phyloP scores from a whole-genome alignment of 2,113 vertebrate species.

The Natator depressus region DNA sequence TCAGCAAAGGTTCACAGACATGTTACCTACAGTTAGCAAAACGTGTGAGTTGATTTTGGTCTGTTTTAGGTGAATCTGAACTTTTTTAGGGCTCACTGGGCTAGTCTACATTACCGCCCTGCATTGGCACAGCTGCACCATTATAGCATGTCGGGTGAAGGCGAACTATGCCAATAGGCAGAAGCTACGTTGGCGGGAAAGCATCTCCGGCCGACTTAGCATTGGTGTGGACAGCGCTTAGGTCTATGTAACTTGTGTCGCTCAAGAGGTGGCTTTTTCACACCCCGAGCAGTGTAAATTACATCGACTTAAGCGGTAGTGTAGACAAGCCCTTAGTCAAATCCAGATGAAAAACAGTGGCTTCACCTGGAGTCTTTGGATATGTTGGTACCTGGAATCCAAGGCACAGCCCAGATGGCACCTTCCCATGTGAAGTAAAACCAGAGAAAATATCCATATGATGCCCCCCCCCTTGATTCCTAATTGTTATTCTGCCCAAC shows the following conservation, averaged over 20 bases:
- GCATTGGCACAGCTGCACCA: too few relatives aligned
- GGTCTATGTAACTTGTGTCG: too few relatives aligned
- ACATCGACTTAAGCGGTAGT: too few relatives aligned
- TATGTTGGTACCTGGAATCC: background rate
- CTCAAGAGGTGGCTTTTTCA: too few relatives aligned
- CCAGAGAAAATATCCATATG: background rate
- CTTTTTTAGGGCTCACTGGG: background rate
- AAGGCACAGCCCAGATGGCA: background rate
- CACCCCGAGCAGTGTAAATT: too few relatives aligned
- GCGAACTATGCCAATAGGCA: too few relatives aligned
- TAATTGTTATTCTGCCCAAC: fast-evolving
- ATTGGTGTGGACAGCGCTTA: too few relatives aligned
- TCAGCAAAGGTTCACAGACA: background rate
- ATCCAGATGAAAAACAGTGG: background rate
- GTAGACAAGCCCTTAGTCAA: background rate
- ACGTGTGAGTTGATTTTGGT: background rate
- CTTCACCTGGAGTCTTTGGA: background rate
- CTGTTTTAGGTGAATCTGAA: background rate
- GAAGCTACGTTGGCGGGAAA: too few relatives aligned
- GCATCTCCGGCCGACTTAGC: too few relatives aligned
- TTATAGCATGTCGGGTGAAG: too few relatives aligned
- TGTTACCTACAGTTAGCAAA: background rate
- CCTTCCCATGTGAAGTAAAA: background rate
- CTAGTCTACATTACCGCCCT: too few relatives aligned
- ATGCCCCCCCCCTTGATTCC: background rate